These are phyloP conservation scores for Pseudobourletiella spinata DNA, from an alignment of 1,140 invertebrate species.

Conservation along the genomic window DNA sequence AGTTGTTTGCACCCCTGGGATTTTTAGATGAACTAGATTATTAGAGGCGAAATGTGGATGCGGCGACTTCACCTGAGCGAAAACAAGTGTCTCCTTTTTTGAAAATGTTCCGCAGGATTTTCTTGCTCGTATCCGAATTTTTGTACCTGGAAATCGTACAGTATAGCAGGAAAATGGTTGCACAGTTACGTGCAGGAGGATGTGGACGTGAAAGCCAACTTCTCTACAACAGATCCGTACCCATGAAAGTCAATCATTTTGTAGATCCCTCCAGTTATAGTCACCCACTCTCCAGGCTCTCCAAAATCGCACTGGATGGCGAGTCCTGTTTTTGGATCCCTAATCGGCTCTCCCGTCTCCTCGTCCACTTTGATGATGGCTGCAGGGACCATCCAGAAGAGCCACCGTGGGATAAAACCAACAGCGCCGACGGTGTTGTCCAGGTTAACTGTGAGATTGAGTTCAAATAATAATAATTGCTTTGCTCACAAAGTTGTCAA, in stretches of 20 bases:
- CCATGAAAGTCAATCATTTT: background rate
- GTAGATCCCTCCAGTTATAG: background rate
- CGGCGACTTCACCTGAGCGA: conserved; percentile 56
- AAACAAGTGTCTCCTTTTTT: conserved; percentile 60
- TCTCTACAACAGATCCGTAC: no score
- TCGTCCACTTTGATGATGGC: conserved; percentile 80
- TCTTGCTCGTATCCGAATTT: conserved; percentile 58
- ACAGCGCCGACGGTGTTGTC: conserved; percentile 86
- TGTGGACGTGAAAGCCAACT: no score
- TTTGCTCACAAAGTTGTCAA: no score
- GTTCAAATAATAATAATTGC: conserved; percentile 49
- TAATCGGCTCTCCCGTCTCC: conserved; percentile 67
- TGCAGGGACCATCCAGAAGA: conserved; percentile 72
- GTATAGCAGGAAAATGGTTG: no score
- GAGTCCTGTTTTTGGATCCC: conserved; percentile 58
- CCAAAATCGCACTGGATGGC: conserved; percentile 68
- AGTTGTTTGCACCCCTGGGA: background rate
- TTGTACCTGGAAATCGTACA: conserved; percentile 25
- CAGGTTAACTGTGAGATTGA: no score
- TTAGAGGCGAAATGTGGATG: background rate
- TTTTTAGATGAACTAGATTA: conserved; percentile 11
- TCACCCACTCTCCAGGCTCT: conserved; percentile 59
- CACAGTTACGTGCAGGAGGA: no score
- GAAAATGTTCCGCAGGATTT: conserved; percentile 60
- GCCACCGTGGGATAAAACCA: conserved; percentile 82